A percentile compares a stretch with the other conserved stretches of the same genome.
Evolutionary conservation across 2,797 vertebrate genomes (phyloP).

Genomic region (Tragopan temminckii): DNA sequence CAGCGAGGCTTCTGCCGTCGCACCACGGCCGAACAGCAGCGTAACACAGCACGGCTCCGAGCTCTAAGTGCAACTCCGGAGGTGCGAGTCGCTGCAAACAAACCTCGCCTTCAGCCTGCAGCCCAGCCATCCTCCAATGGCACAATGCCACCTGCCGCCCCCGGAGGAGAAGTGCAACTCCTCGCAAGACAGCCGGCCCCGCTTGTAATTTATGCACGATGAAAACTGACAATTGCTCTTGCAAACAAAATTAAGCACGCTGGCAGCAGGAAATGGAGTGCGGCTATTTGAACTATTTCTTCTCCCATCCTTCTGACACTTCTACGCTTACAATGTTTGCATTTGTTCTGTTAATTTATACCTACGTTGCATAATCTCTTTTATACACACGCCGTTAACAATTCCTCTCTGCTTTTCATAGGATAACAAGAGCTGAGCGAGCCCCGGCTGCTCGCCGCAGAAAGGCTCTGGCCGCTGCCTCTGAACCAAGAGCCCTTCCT

Average conservation of each 20-base stretch:
- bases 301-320: not conserved
- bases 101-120: constrained; percentile 26
- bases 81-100: constrained; percentile 56
- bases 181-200: not conserved
- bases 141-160: constrained; percentile 83
- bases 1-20: constrained; percentile 9
- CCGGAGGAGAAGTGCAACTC: not conserved
- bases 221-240: not conserved
- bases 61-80: constrained; percentile 18
- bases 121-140: constrained; percentile 79
- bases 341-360: not conserved
- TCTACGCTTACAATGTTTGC: not conserved
- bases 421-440: not conserved
- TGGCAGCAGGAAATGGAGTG: not conserved
- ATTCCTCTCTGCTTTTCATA: rapidly evolving
- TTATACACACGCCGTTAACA: not conserved
- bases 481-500: not conserved
- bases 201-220: not conserved
- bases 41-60: not conserved
- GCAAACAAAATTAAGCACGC: not conserved
- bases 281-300: not conserved
- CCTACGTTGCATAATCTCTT: not conserved
- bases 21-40: not conserved
- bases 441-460: not conserved
- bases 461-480: not conserved